Evolutionary conservation across 2,797 vertebrate species (phyloP).

Genomic region (Myotis pilosus): DNA sequence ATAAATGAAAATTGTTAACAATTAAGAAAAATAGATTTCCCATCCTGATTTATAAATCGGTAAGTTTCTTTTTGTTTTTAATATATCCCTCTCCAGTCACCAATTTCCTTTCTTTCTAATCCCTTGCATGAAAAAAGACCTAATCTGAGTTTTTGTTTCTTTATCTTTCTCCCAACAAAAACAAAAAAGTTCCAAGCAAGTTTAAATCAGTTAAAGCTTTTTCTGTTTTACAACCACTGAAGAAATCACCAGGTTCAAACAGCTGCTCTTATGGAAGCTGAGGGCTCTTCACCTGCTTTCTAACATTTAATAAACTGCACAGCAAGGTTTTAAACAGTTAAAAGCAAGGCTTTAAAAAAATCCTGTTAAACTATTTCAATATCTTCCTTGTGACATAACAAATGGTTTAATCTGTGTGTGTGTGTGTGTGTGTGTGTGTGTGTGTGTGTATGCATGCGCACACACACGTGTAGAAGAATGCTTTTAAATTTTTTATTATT

Average conservation of each 20-base stretch:
- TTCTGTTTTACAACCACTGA: background rate
- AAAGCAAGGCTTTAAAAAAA: background rate
- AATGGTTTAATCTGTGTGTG: background rate
- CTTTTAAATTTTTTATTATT: too few relatives aligned
- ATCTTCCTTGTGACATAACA: background rate
- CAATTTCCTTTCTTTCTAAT: background rate
- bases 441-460: too few relatives aligned
- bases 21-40: background rate
- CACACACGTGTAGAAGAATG: too few relatives aligned
- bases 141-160: background rate
- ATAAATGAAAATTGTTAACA: background rate
- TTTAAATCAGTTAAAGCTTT: background rate
- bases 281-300: background rate
- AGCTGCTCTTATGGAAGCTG: background rate
- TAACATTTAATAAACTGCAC: background rate
- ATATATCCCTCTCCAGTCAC: background rate
- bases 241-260: background rate
- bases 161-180: background rate
- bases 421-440: too few relatives aligned
- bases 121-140: background rate
- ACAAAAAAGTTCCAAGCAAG: background rate
- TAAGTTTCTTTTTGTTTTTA: background rate
- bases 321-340: background rate
- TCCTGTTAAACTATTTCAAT: slow-evolving; percentile 20
- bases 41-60: background rate